Conservation (phyloP, 2,113 vertebrate genomes). For the Glaucidium brasilianum region DNA sequence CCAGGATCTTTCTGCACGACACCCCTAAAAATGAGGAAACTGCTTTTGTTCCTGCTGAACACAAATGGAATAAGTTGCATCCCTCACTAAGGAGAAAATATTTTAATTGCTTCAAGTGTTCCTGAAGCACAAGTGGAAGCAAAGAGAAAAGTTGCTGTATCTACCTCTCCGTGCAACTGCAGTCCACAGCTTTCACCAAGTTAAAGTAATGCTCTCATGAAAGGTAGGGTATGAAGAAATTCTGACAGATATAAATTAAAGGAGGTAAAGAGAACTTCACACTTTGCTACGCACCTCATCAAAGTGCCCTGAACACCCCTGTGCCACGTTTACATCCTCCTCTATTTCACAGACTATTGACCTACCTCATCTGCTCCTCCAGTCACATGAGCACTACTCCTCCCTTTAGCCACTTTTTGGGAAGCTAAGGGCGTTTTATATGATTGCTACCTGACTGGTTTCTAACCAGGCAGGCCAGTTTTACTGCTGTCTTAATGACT, state of each 20-base stretch:
- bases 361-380: background rate
- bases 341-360: background rate
- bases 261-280: background rate
- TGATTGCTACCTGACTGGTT: background rate
- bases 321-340: background rate
- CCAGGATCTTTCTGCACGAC: background rate
- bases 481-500: background rate
- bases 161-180: background rate
- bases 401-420: background rate
- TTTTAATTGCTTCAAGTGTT: background rate
- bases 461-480: slow-evolving; percentile 38
- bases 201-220: background rate
- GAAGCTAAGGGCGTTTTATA: background rate
- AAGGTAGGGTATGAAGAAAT: background rate
- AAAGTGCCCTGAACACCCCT: background rate
- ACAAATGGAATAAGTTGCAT: background rate
- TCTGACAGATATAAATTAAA: background rate
- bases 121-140: background rate
- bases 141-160: background rate
- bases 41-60: background rate
- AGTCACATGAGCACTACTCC: background rate
- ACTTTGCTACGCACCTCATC: background rate
- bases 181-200: background rate
- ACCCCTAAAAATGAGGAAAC: background rate
- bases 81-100: background rate